These are phyloP conservation scores for Strigamia maritima DNA, from an alignment of 2,888 invertebrate species.

Conservation along the genomic window DNA sequence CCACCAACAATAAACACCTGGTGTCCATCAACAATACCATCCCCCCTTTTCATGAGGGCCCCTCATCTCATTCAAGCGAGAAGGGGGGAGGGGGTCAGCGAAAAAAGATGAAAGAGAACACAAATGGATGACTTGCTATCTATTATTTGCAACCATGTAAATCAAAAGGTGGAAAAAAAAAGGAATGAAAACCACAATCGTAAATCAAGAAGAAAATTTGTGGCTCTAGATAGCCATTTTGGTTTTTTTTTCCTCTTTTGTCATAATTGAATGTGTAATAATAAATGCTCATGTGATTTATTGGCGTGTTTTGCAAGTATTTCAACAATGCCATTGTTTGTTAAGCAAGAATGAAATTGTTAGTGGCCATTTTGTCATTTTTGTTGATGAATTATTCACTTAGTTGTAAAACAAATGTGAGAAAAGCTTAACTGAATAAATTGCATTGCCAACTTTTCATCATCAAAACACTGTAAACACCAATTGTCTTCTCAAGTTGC, in stretches of 20 bases:
- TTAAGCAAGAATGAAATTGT: not conserved
- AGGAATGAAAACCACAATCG: not conserved
- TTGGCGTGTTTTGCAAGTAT: not conserved
- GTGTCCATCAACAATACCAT: conserved; percentile 9
- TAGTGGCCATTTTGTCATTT: not conserved
- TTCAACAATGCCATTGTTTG: not conserved
- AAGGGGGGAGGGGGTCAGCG: not conserved
- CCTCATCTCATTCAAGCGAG: not conserved
- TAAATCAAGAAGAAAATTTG: not conserved
- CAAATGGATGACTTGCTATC: conserved; percentile 8
- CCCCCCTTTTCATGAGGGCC: not conserved
- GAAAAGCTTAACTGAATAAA: not conserved
- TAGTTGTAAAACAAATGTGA: not conserved
- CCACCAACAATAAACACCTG: conserved; percentile 9
- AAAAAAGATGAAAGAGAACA: not conserved
- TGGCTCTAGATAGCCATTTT: not conserved
- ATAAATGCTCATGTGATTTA: not conserved
- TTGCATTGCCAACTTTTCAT: not conserved
- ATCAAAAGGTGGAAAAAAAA: conserved; percentile 2
- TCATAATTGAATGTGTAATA: not conserved
- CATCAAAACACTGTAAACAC: not conserved
- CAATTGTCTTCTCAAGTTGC: conserved; percentile 7
- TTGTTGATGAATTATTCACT: not conserved
- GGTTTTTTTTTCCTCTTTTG: not conserved
- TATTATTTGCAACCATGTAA: conserved; percentile 8